Evolutionary conservation across 37 sponge, comb jelly and placozoan genomes (phyloP), one percentile per base, ranked within the genome.

Genomic region (Tethya wilhelma): DNA sequence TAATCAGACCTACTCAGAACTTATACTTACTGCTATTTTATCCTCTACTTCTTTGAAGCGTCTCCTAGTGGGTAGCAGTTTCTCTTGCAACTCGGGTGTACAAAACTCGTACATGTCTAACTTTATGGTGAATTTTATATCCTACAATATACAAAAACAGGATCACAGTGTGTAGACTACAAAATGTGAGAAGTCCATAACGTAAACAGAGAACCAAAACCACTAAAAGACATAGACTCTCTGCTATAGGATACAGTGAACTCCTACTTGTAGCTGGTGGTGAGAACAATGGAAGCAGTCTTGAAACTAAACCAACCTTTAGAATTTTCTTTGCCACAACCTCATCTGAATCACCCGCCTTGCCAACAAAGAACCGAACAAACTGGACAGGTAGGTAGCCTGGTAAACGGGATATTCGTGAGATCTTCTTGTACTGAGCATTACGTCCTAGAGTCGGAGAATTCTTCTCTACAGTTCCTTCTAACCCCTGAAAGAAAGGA

Each of bases 31-130:
- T 29, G 70, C 44, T 64, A 93, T 89, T 70, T 81, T 88, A 46
- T 98, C 96, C 66, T 98, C 96, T n/a, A 87, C 64, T 69, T 89
- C 90, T 60, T 93, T 95, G 60, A 92, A 90, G 11, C 63, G 31
- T 26, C 69, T 55, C 46, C 99, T 62, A 37, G 62, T 83, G 0
- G 93, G 90, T 1, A 76, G 0, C 41, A 98, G 84, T 64, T 87
- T 88, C 44, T 93, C 71, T 79, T 98, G 87, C 45, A 98, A 87
- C 59, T 92, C 93, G 22, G 95, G 73, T 0, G 97, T 81, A 64
- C 99, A 98, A 62, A 98, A 82, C 38, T 94, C 94, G 42, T 78
- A 94, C 74, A 91, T 79, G 63, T 98, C 99, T 58, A 96, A 71
- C 37, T 84, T 73, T 75, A 91, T 67, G 12, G 87, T 75, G 65